These are phyloP conservation scores for Paraescarpia echinospica DNA, from an alignment of 1,140 invertebrate genomes.

Conservation along the genomic window DNA sequence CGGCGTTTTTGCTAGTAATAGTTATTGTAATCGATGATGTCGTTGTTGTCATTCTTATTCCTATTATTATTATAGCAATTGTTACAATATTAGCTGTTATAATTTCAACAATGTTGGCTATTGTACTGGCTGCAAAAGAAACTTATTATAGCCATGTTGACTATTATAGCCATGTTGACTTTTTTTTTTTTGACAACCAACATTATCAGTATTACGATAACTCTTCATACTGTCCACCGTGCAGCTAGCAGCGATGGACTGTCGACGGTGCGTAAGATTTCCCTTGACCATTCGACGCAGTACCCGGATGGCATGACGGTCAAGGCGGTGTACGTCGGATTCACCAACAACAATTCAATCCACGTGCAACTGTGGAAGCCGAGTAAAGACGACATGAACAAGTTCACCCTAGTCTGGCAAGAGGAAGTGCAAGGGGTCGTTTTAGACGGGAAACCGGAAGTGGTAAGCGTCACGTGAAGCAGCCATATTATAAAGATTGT, in stretches of 20 bases:
- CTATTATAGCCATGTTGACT: too few relatives aligned
- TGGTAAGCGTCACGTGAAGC: neutral
- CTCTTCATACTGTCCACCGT: neutral
- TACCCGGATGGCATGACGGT: neutral
- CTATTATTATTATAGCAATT: neutral
- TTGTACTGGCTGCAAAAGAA: too few relatives aligned
- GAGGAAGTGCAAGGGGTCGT: neutral
- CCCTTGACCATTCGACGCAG: neutral
- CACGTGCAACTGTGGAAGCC: neutral
- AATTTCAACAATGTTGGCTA: too few relatives aligned
- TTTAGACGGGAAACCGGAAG: neutral
- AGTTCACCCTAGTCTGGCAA: neutral
- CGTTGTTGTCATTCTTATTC: neutral
- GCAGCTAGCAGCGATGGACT: neutral
- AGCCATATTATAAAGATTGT: neutral
- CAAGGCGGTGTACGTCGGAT: neutral
- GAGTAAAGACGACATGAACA: neutral
- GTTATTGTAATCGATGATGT: neutral
- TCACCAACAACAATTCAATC: neutral
- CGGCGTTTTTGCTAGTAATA: neutral
- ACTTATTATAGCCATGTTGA: too few relatives aligned
- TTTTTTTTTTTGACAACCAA: neutral
- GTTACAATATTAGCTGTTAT: too few relatives aligned
- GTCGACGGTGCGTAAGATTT: neutral
- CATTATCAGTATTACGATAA: neutral